A percentile compares a stretch with the other conserved stretches of the same genome.
Conservation (phyloP, 64 coral and sea anemone species). For the Pocillopora damicornis region DNA sequence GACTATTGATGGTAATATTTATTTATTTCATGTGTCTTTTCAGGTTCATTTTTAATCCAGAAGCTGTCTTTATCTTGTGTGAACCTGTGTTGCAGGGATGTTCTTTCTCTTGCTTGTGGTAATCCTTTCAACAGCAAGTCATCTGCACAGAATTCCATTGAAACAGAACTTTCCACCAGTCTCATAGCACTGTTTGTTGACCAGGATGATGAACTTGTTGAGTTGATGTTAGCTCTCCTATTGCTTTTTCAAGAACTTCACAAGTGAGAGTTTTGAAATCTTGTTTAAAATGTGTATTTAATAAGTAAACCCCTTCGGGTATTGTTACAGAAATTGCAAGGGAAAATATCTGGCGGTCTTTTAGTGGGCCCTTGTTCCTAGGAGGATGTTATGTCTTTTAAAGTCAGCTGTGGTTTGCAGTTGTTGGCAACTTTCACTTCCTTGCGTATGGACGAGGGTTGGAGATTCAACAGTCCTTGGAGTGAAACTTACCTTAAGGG, state of each 20-base stretch:
- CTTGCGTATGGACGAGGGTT: too few species aligned
- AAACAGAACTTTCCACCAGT: background rate
- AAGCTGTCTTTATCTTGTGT: background rate
- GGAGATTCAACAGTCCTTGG: too few species aligned
- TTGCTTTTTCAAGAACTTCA: conserved; percentile 36
- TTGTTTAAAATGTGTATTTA: background rate
- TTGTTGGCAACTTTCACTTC: too few species aligned
- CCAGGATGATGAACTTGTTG: conserved; percentile 93
- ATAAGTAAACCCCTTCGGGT: too few species aligned
- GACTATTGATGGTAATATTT: background rate
- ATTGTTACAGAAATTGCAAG: too few species aligned
- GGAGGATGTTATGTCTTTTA: too few species aligned
- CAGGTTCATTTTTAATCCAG: conserved; percentile 26
- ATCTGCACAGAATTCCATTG: background rate
- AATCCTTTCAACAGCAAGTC: background rate
- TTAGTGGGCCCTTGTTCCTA: too few species aligned
- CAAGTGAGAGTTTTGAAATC: background rate
- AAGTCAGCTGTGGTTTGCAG: too few species aligned
- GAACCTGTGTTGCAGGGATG: background rate
- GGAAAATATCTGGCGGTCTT: too few species aligned
- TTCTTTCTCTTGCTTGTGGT: background rate
- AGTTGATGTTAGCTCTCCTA: conserved; percentile 56
- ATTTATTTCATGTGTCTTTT: background rate
- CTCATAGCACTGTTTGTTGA: conserved; percentile 73
- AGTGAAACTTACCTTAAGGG: too few species aligned